Percentiles rank a stretch among this genome's conserved stretches.
Conservation (phyloP, 2,797 vertebrate species). For the Gymnocypris eckloni region DNA sequence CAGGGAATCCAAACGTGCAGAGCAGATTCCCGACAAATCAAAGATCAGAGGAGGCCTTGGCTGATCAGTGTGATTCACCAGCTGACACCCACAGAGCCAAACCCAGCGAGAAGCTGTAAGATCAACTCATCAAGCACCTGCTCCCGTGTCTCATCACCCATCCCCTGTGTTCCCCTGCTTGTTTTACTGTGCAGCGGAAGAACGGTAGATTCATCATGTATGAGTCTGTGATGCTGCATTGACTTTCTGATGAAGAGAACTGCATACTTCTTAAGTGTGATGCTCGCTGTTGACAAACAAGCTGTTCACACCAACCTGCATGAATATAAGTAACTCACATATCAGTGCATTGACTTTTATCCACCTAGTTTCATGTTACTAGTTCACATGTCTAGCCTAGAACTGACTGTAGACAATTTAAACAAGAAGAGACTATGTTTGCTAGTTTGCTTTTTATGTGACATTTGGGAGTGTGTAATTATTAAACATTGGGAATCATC, state of each 20-base stretch:
- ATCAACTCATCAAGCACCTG: slow-evolving; percentile 50
- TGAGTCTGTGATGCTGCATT: slow-evolving; percentile 23
- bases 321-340: neutral
- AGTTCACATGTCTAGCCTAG: neutral
- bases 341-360: slow-evolving; percentile 6
- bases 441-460: neutral
- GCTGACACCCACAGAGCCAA: slow-evolving; percentile 39
- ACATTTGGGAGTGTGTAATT: neutral
- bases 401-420: neutral
- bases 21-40: slow-evolving; percentile 6
- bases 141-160: slow-evolving; percentile 21
- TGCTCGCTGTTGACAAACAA: slow-evolving; percentile 4
- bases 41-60: neutral
- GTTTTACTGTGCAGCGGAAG: slow-evolving; percentile 29
- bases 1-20: neutral
- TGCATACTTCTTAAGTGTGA: slow-evolving; percentile 6
- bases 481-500: neutral
- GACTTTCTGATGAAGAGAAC: slow-evolving; percentile 16
- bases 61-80: slow-evolving; percentile 25
- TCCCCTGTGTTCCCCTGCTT: slow-evolving; percentile 14
- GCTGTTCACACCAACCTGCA: neutral
- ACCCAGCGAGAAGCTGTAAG: slow-evolving; percentile 10
- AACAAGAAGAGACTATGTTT: neutral
- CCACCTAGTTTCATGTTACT: neutral
- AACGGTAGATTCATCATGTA: slow-evolving; percentile 12